Conservation (phyloP, 2,888 invertebrate genomes). For the Lepas anatifera region DNA sequence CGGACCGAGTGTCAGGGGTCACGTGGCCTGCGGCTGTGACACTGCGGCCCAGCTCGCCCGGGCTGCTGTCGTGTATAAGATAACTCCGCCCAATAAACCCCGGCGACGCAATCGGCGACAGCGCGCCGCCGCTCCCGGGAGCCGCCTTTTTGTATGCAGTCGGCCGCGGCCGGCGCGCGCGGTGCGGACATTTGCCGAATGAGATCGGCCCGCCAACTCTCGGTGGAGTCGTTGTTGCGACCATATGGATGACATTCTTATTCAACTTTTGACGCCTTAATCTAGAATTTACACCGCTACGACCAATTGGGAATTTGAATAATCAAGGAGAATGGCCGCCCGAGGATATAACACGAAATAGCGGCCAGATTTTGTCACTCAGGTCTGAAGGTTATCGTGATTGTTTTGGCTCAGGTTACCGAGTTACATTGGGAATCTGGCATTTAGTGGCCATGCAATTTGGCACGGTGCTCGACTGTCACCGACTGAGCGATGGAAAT, state of each 20-base stretch:
- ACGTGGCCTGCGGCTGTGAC: too few species aligned
- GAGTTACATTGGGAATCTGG: background rate
- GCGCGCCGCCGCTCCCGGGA: background rate
- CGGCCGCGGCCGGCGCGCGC: background rate
- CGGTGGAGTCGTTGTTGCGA: background rate
- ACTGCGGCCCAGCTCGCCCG: too few species aligned
- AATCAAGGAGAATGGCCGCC: background rate
- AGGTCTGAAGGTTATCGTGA: constrained; percentile 8
- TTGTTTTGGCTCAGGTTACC: constrained; percentile 4
- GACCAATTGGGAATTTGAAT: constrained; percentile 11
- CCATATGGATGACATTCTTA: constrained; percentile 12
- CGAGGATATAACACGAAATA: constrained; percentile 9
- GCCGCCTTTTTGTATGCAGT: constrained; percentile 1
- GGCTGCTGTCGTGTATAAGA: too few species aligned
- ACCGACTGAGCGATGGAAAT: background rate
- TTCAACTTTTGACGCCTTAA: constrained; percentile 9
- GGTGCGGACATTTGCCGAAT: background rate
- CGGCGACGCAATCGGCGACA: too few species aligned
- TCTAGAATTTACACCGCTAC: constrained; percentile 2
- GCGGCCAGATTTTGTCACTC: constrained; percentile 6
- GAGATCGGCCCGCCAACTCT: background rate
- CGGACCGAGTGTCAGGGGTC: too few species aligned
- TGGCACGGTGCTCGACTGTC: background rate
- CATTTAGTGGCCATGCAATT: constrained; percentile 9
- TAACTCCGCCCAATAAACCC: too few species aligned